These are phyloP conservation scores for Steromphala cineraria DNA, from an alignment of 2,888 invertebrate species.

Conservation along the genomic window DNA sequence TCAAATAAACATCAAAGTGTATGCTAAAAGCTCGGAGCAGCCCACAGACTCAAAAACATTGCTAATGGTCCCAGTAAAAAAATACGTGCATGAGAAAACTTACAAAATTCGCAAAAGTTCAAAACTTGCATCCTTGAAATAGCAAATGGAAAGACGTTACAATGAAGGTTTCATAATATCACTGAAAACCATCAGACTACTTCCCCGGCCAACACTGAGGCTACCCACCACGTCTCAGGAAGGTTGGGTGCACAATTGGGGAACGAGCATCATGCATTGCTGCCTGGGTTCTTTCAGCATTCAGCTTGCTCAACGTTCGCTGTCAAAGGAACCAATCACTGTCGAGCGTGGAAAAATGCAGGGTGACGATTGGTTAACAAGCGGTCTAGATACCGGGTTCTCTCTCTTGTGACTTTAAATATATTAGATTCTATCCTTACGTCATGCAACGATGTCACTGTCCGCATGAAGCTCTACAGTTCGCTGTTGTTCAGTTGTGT, in stretches of 20 bases:
- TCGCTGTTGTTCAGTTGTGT: slow-evolving; percentile 44
- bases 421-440: not conserved
- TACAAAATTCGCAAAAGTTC: slow-evolving; percentile 23
- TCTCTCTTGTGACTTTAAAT: slow-evolving; percentile 7
- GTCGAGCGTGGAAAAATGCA: not conserved
- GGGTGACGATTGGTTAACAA: not conserved
- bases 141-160: slow-evolving; percentile 45
- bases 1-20: not conserved
- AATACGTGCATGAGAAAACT: slow-evolving; percentile 18
- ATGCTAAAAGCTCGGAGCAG: not conserved
- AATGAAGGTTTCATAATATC: slow-evolving; percentile 23
- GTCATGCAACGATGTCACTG: slow-evolving; percentile 69
- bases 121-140: slow-evolving; percentile 45
- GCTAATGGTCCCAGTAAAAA: slow-evolving; percentile 14
- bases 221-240: not conserved
- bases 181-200: slow-evolving; percentile 17
- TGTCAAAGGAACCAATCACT: too few relatives aligned
- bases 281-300: not conserved
- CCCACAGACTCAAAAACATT: not conserved
- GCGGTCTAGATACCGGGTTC: slow-evolving; percentile 1
- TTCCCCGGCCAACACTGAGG: not conserved
- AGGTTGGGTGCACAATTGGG: not conserved
- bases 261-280: slow-evolving; percentile 6
- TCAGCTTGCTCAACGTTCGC: not conserved
- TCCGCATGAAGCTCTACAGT: slow-evolving; percentile 68